Percentiles rank a stretch among this genome's conserved stretches.
Evolutionary conservation across 2,113 vertebrate species (phyloP).

Genomic region (Accipiter virgatus): DNA sequence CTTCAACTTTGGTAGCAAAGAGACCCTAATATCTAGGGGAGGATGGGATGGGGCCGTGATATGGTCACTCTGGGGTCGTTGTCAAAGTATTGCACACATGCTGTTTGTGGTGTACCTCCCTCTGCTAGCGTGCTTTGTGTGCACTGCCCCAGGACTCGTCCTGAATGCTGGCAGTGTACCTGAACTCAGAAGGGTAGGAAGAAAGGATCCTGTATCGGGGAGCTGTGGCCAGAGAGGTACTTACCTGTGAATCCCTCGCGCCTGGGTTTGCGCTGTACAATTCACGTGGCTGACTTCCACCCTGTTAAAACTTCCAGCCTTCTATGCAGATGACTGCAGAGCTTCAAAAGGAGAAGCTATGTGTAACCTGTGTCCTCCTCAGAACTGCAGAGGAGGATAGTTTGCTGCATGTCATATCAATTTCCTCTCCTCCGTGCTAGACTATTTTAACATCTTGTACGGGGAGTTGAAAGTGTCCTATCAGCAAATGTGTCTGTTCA

Average conservation of each 20-base stretch:
- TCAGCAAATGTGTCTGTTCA: not conserved
- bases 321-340: no score
- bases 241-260: not conserved
- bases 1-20: not conserved
- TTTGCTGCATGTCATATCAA: accelerated
- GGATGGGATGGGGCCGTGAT: not conserved
- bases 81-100: not conserved
- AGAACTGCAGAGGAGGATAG: not conserved
- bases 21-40: not conserved
- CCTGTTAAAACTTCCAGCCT: not conserved
- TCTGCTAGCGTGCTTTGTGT: not conserved
- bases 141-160: accelerated
- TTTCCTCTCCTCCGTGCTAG: not conserved
- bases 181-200: not conserved
- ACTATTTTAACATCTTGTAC: not conserved
- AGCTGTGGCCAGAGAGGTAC: not conserved
- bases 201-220: accelerated
- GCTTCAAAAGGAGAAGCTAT: not conserved
- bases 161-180: not conserved
- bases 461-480: not conserved
- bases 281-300: not conserved
- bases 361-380: not conserved
- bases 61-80: accelerated
- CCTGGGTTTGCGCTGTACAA: not conserved
- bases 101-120: not conserved